These are phyloP conservation scores for Mellilla xanthometata DNA, from an alignment of 2,888 invertebrate species.

Conservation along the genomic window DNA sequence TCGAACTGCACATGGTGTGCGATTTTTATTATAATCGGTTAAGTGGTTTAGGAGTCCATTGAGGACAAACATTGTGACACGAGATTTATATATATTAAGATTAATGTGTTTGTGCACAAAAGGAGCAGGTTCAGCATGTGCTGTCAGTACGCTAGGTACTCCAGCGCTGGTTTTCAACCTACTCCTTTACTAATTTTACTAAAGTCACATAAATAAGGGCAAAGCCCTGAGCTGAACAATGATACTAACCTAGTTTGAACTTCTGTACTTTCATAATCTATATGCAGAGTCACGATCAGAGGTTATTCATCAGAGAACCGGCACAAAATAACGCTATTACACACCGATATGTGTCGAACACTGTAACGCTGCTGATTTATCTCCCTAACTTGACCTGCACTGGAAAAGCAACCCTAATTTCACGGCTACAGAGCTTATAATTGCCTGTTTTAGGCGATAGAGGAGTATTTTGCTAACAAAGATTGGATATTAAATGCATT, in stretches of 20 bases:
- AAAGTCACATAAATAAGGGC: too few relatives aligned
- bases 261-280: background rate
- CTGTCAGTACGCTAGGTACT: too few relatives aligned
- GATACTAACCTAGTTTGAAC: background rate
- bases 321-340: constrained; percentile 29
- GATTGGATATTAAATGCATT: constrained; percentile 22
- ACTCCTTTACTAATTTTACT: too few relatives aligned
- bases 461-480: constrained; percentile 8
- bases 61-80: too few relatives aligned
- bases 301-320: constrained; percentile 30
- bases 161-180: too few relatives aligned
- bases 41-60: too few relatives aligned
- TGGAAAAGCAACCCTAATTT: constrained; percentile 10
- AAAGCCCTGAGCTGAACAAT: too few relatives aligned
- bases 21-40: too few relatives aligned
- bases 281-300: constrained; percentile 23
- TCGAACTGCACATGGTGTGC: too few relatives aligned
- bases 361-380: constrained; percentile 31
- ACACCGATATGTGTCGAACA: constrained; percentile 32
- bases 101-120: too few relatives aligned
- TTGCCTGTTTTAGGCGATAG: constrained; percentile 1
- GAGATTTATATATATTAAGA: too few relatives aligned
- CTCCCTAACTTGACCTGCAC: constrained; percentile 18
- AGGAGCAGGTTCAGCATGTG: too few relatives aligned
- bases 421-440: constrained; percentile 1